Conservation (phyloP, 1,140 invertebrate species). For the Bombus affinis region DNA sequence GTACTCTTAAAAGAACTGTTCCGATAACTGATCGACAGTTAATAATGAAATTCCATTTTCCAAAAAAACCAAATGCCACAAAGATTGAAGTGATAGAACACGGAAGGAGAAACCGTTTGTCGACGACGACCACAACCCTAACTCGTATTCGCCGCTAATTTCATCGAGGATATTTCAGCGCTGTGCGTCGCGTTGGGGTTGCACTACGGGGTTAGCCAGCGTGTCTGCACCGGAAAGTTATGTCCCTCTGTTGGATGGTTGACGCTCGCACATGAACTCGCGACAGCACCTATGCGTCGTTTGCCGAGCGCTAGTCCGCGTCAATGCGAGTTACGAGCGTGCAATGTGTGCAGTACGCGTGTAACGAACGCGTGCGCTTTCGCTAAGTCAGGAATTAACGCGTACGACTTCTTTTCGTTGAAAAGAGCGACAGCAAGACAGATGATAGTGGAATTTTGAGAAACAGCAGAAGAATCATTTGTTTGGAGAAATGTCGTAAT, state of each 20-base stretch:
- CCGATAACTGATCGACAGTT: background rate
- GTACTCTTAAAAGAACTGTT: background rate
- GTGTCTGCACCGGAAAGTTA: constrained; percentile 54
- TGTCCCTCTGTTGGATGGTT: constrained; percentile 29
- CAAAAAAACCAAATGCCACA: background rate
- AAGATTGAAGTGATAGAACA: background rate
- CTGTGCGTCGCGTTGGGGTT: background rate
- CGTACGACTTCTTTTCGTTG: background rate
- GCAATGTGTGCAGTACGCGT: background rate
- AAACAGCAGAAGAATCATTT: background rate
- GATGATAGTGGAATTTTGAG: background rate
- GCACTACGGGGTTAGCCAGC: constrained; percentile 30
- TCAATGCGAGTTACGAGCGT: constrained; percentile 45
- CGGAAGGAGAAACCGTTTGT: constrained; percentile 47
- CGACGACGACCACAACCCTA: constrained; percentile 21
- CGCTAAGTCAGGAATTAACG: background rate
- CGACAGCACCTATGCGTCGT: constrained; percentile 11
- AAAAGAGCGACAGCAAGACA: too few relatives aligned
- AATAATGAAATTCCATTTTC: background rate
- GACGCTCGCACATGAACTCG: constrained; percentile 54
- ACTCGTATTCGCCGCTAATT: constrained; percentile 51
- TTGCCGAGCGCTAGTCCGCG: constrained; percentile 42
- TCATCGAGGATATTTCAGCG: constrained; percentile 36
- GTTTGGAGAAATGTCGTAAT: background rate
- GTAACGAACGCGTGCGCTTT: background rate